Conservation (phyloP, 2,888 invertebrate species). For the Disparrhopalites patrizii region DNA sequence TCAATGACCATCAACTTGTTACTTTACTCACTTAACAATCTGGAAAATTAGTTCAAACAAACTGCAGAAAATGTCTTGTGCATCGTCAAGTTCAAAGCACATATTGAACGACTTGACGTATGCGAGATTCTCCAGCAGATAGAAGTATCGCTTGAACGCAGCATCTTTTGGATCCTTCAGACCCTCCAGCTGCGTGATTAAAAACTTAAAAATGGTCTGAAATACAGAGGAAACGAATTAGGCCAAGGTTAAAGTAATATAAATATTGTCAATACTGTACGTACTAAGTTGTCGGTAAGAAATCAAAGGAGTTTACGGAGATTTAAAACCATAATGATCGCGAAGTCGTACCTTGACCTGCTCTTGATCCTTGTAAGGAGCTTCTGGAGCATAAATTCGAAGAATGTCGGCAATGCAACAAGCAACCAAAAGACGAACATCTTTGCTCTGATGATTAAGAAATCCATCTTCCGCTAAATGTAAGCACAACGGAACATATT, state of each 20-base stretch:
- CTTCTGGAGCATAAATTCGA: constrained; percentile 94
- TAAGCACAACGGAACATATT: constrained; percentile 84
- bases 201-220: constrained; percentile 84
- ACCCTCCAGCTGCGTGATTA: constrained; percentile 88
- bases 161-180: constrained; percentile 94
- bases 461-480: constrained; percentile 92
- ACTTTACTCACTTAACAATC: constrained; percentile 82
- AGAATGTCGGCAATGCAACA: constrained; percentile 97
- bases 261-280: no score
- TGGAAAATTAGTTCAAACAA: constrained; percentile 91
- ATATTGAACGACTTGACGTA: constrained; percentile 98
- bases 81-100: constrained; percentile 96
- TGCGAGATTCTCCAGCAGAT: constrained; percentile 91
- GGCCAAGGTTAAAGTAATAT: no score
- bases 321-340: no score
- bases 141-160: constrained; percentile 95
- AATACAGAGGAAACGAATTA: constrained; percentile 40
- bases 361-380: constrained; percentile 92
- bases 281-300: no score
- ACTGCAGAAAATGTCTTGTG: constrained; percentile 92
- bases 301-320: no score
- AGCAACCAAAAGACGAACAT: constrained; percentile 90
- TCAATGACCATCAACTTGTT: neutral
- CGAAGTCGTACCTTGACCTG: constrained; percentile 72
- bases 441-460: constrained; percentile 79